Conservation (phyloP, 2,113 vertebrate species). For the Pholis gunnellus region DNA sequence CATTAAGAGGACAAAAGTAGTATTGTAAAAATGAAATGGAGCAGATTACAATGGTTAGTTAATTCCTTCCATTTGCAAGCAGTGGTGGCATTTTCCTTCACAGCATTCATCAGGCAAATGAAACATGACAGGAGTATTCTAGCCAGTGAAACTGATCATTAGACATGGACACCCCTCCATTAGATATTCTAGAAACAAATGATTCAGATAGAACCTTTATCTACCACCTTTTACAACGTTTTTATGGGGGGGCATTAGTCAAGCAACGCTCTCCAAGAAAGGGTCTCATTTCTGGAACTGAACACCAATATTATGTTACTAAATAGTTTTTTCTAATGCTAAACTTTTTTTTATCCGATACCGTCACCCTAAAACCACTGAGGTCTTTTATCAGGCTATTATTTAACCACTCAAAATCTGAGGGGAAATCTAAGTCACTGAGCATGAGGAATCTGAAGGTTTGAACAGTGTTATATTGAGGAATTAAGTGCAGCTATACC, state of each 20-base stretch:
- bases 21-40: conserved; percentile 8
- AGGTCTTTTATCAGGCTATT: background rate
- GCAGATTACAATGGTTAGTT: conserved; percentile 33
- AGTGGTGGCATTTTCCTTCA: background rate
- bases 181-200: conserved; percentile 8
- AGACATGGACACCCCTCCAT: conserved; percentile 1
- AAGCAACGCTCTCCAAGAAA: background rate
- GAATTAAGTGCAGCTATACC: conserved; percentile 80
- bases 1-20: background rate
- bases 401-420: background rate
- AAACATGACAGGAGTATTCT: conserved; percentile 37
- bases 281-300: background rate
- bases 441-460: background rate
- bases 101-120: conserved; percentile 46
- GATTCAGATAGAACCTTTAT: background rate
- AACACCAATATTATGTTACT: background rate
- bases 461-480: background rate
- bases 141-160: conserved; percentile 35
- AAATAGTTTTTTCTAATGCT: background rate
- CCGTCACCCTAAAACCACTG: background rate
- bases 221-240: background rate
- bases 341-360: background rate
- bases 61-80: conserved; percentile 28
- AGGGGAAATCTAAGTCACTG: background rate
- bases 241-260: background rate